phyloP scores from a whole-genome alignment of 2,888 invertebrate species.

The Xestia rhomboidea region DNA sequence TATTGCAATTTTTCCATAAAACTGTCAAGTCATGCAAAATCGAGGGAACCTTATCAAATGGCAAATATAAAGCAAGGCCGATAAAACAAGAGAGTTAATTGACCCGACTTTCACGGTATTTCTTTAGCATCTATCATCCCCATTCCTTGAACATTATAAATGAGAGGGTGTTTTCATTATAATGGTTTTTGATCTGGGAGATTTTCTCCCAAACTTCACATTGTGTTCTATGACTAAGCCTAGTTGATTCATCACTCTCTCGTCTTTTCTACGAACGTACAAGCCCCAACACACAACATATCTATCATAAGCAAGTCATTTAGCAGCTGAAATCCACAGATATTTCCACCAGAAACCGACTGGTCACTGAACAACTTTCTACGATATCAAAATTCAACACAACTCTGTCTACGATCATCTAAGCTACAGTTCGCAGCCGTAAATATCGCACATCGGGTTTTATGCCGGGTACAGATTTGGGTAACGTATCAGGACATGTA shows the following conservation, averaged over 20 bases:
- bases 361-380: conserved; percentile 39
- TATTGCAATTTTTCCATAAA: not conserved
- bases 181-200: not conserved
- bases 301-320: conserved; percentile 25
- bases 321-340: conserved; percentile 15
- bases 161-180: not conserved
- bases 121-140: not conserved
- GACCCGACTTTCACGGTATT: not conserved
- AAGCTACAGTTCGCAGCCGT: conserved; percentile 28
- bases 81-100: conserved; percentile 4
- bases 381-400: conserved; percentile 38
- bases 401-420: conserved; percentile 46
- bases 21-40: not conserved
- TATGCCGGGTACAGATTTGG: not conserved
- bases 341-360: conserved; percentile 29
- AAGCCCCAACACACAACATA: conserved; percentile 20
- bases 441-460: conserved; percentile 23
- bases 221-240: not conserved
- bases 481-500: not conserved
- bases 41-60: not conserved
- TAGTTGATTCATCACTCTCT: not conserved
- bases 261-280: conserved; percentile 7
- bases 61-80: not conserved
- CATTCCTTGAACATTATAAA: not conserved
- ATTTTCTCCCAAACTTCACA: not conserved